Evolutionary conservation across 1,140 invertebrate species (phyloP).

Genomic region (Drosophila pseudoobscura): DNA sequence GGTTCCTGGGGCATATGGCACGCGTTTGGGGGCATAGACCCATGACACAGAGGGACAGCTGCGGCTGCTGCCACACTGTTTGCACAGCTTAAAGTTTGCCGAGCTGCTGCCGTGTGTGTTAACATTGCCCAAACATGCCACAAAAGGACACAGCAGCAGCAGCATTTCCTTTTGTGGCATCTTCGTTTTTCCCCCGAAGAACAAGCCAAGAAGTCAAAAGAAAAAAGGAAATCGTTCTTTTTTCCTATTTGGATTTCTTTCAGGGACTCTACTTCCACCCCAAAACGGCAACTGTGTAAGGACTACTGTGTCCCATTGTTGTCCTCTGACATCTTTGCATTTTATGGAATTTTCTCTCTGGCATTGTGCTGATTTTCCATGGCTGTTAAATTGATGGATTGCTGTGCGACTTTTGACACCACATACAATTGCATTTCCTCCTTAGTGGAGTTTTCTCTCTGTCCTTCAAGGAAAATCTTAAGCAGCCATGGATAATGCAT

Average conservation of each 20-base stretch:
- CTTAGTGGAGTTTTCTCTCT: slow-evolving; percentile 21
- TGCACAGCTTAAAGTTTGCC: slow-evolving; percentile 64
- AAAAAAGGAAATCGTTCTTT: slow-evolving; percentile 51
- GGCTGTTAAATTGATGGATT: slow-evolving; percentile 80
- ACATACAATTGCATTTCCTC: slow-evolving; percentile 60
- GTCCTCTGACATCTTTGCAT: slow-evolving; percentile 53
- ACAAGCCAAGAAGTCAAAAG: slow-evolving; percentile 47
- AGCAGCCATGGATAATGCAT: slow-evolving; percentile 56
- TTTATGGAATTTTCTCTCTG: slow-evolving; percentile 64
- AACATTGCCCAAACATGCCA: slow-evolving; percentile 74
- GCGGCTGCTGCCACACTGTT: slow-evolving; percentile 30
- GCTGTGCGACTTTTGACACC: slow-evolving; percentile 77
- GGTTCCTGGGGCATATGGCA: slow-evolving; percentile 62
- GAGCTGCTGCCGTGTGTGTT: slow-evolving; percentile 44
- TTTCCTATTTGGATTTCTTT: slow-evolving; percentile 38
- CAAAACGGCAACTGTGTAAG: slow-evolving; percentile 13
- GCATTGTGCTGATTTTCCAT: slow-evolving; percentile 70
- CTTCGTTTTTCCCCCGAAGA: slow-evolving; percentile 29
- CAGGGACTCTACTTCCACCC: slow-evolving; percentile 38
- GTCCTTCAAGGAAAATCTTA: slow-evolving; percentile 38
- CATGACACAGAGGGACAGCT: slow-evolving; percentile 62
- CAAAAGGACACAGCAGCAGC: slow-evolving; percentile 40
- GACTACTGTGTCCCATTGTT: slow-evolving; percentile 57
- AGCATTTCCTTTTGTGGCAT: slow-evolving; percentile 37
- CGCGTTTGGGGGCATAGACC: slow-evolving; percentile 53